Conservation (phyloP, 2,888 invertebrate species). For the Stenodera caucasica region DNA sequence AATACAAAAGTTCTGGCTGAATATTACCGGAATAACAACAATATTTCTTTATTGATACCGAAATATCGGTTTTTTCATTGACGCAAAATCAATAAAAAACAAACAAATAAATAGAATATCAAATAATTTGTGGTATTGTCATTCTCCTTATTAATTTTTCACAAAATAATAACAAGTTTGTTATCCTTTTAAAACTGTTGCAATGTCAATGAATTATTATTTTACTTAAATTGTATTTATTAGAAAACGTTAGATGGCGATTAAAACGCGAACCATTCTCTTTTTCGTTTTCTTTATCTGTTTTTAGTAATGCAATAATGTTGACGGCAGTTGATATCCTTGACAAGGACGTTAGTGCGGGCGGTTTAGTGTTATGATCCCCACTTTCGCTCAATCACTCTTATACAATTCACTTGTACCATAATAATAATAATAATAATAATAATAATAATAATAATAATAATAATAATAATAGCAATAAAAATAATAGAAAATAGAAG, state of each 20-base stretch:
- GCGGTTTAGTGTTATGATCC: constrained; percentile 35
- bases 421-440: background rate
- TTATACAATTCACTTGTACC: constrained; percentile 19
- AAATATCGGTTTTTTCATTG: too few species aligned
- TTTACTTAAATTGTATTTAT: background rate
- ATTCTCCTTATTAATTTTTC: too few species aligned
- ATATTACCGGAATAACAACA: too few species aligned
- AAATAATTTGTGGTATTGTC: too few species aligned
- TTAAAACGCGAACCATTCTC: background rate
- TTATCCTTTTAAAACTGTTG: too few species aligned
- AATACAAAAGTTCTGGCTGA: too few species aligned
- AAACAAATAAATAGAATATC: too few species aligned
- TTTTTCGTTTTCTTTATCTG: background rate
- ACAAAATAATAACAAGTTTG: too few species aligned
- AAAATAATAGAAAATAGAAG: background rate
- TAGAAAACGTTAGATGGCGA: background rate
- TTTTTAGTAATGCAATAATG: background rate
- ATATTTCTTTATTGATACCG: too few species aligned
- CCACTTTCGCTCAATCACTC: constrained; percentile 26
- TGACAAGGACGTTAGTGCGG: constrained; percentile 51
- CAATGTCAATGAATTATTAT: too few species aligned
- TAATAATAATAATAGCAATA: background rate
- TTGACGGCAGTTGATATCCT: constrained; percentile 47
- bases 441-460: background rate
- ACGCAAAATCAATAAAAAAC: too few species aligned